Conservation (phyloP, 2,113 vertebrate species). For the Protobothrops mucrosquamatus region DNA sequence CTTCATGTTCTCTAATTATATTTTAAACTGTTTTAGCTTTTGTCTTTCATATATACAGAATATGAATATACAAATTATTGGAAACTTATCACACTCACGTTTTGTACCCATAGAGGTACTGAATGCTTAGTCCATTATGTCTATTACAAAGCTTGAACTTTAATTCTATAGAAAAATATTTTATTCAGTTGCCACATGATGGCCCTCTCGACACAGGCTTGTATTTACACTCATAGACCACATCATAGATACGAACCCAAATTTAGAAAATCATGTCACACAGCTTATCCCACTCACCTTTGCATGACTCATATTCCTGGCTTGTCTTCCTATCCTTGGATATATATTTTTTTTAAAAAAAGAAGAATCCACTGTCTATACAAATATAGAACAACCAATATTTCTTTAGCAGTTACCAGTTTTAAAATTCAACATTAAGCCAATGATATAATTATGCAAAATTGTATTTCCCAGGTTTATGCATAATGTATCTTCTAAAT, state of each 20-base stretch:
- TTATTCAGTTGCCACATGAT: constrained; percentile 59
- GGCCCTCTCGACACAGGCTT: constrained; percentile 53
- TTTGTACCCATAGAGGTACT: not conserved
- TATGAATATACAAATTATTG: not conserved
- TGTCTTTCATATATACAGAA: not conserved
- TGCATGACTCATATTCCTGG: not conserved
- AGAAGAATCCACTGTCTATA: not conserved
- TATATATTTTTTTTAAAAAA: not conserved
- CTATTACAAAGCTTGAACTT: not conserved
- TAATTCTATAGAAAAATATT: not conserved
- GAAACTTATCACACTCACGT: not conserved
- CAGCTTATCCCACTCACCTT: not conserved
- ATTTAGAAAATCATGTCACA: not conserved
- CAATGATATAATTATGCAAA: constrained; percentile 7
- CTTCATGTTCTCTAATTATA: not conserved
- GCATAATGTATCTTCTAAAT: constrained; percentile 8
- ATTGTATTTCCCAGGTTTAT: not conserved
- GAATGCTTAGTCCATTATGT: not conserved
- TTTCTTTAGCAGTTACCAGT: not conserved
- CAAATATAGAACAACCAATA: not conserved
- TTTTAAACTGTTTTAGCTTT: not conserved
- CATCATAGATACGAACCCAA: no score
- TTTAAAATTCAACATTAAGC: not conserved
- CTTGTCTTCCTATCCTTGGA: not conserved
- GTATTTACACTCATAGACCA: not conserved